Percentiles rank a stretch among this genome's conserved stretches.
phyloP scores from a whole-genome alignment of 2,888 invertebrate species.

The Idaea biselata region DNA sequence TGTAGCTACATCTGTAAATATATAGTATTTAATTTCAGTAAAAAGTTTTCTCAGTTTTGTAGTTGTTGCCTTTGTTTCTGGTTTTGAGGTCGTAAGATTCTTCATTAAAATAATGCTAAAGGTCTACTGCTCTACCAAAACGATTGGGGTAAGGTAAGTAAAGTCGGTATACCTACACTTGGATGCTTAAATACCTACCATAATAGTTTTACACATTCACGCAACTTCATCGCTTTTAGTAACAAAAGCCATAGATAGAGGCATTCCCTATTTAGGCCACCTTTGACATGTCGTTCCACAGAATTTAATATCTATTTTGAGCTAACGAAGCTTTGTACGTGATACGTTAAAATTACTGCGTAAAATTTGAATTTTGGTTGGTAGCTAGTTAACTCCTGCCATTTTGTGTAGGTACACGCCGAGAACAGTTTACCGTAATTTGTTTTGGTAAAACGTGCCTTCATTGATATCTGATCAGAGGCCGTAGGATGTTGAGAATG shows the following conservation, averaged over 20 bases:
- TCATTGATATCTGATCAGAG: background rate
- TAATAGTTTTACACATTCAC: slow-evolving; percentile 8
- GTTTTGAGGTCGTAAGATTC: background rate
- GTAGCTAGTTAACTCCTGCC: background rate
- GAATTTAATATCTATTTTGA: slow-evolving; percentile 29
- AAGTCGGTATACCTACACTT: background rate
- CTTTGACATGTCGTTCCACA: slow-evolving; percentile 23
- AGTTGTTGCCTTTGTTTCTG: background rate
- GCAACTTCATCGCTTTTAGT: slow-evolving; percentile 6
- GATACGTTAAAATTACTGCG: slow-evolving; percentile 2
- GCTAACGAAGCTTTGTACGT: slow-evolving; percentile 10
- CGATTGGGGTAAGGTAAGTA: background rate
- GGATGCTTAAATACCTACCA: slow-evolving; percentile 2
- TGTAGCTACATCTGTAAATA: background rate
- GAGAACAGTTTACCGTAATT: background rate
- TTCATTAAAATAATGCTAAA: background rate
- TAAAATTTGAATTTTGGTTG: slow-evolving; percentile 2
- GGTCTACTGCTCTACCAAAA: background rate
- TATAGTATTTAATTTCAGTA: background rate
- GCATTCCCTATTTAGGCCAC: slow-evolving; percentile 20
- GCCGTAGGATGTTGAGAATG: background rate
- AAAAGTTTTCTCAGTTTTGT: background rate
- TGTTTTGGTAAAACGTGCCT: background rate
- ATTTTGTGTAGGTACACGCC: background rate
- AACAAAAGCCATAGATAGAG: slow-evolving; percentile 20